Evolutionary conservation across 2,797 vertebrate species (phyloP).

Genomic region (Cryptoprocta ferox): DNA sequence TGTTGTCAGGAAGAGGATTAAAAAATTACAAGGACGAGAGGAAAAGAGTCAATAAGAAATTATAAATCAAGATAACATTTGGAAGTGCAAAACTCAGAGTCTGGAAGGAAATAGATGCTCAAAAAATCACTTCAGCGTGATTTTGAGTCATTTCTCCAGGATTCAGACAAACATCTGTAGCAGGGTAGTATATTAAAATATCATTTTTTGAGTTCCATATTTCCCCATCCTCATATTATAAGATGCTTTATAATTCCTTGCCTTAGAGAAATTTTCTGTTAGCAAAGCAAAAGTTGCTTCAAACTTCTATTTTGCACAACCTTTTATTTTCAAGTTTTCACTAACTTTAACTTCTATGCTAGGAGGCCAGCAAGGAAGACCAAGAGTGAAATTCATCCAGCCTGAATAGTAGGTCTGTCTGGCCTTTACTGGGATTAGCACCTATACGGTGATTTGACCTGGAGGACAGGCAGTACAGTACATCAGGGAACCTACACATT

Average conservation of each 20-base stretch:
- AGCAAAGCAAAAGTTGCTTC: background rate
- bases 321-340: background rate
- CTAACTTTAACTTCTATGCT: background rate
- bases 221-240: background rate
- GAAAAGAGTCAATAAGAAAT: background rate
- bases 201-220: background rate
- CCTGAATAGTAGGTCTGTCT: background rate
- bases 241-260: background rate
- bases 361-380: background rate
- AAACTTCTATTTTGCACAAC: background rate
- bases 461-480: background rate
- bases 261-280: background rate
- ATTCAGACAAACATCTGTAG: background rate
- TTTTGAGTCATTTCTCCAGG: background rate
- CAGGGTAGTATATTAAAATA: background rate
- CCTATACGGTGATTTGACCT: background rate
- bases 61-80: background rate
- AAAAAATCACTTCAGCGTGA: background rate
- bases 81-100: background rate
- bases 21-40: background rate
- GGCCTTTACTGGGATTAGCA: background rate
- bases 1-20: background rate
- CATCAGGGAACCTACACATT: background rate
- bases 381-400: background rate
- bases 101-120: background rate